Evolutionary conservation across 2,113 vertebrate genomes (phyloP), one percentile per base, ranked within the genome.

Genomic region (Mormyrus lacerda): DNA sequence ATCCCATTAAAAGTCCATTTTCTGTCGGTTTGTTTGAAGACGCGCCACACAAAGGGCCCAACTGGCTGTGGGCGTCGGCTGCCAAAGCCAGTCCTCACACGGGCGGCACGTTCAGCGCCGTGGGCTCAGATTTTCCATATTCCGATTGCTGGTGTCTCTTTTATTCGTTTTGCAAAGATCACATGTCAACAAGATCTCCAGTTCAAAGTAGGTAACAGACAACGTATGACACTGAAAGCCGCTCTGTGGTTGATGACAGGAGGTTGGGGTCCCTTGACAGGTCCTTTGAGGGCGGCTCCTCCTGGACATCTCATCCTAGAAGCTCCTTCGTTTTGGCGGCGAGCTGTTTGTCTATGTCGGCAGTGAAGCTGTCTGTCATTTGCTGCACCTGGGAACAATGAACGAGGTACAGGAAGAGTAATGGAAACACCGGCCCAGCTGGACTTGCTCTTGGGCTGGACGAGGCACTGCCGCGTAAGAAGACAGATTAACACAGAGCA

Each of bases 261-360:
- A 27, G 61, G n/a, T 11, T n/a, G n/a, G 61, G 61, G 24, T 65
- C n/a, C 3, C 10, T 11, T 31, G 61, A 45, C 3, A 3, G 58
- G 24, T 10, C 61, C 9, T 65, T 27, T 65, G 27, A 84, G 21
- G 9, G 84, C n/a, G 39, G 31, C 31, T 35, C 87, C 79, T 84
- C 1, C 35, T 44, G 35, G 4, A 58, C 2, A 0, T 6, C 15
- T 93, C 93, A 97, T 79, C 95, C 96, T 17, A 99, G 94, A 91
- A 99, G 96, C 92, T 99, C 98, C 91, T 98, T 99, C 90, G 97
- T 98, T 95, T 99, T 99, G 0, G 94, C 93, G 53, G 96, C 94
- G 83, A 99, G 95, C 42, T 97, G 97, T 92, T 95, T 97, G 93
- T 99, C 98, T 87, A 99, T 95, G 94, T 99, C 98, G 0, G 91